Conservation (phyloP, 2,888 invertebrate species). For the Cerastis rubricosa region DNA sequence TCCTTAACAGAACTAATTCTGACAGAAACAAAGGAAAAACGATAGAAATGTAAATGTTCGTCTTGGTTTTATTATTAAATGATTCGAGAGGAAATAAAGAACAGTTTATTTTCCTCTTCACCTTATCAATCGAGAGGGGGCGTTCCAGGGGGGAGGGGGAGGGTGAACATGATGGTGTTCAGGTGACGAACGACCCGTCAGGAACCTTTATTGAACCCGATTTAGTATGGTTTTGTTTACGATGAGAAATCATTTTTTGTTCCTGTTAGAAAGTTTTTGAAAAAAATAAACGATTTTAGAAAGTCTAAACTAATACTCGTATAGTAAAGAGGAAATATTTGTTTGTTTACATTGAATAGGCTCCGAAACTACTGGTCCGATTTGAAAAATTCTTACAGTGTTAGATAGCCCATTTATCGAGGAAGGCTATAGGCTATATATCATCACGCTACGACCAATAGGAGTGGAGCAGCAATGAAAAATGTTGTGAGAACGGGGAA, state of each 20-base stretch:
- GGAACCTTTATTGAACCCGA: slow-evolving; percentile 43
- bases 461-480: no score
- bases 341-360: no score
- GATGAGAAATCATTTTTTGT: slow-evolving; percentile 12
- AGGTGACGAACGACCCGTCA: slow-evolving; percentile 56
- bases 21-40: slow-evolving; percentile 19
- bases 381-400: no score
- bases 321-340: no score
- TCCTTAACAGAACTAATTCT: slow-evolving; percentile 10
- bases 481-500: no score
- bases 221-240: slow-evolving; percentile 42
- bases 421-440: no score
- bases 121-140: slow-evolving; percentile 45
- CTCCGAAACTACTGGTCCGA: no score
- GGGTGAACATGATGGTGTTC: slow-evolving; percentile 53
- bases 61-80: slow-evolving; percentile 49
- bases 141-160: neutral
- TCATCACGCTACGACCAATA: no score
- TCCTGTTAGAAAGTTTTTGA: neutral
- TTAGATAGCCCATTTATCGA: no score
- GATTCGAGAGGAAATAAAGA: slow-evolving; percentile 48
- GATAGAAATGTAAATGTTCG: slow-evolving; percentile 27
- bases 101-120: slow-evolving; percentile 55
- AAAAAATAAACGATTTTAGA: neutral
- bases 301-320: no score